These are phyloP conservation scores for Hypocryptadius cinnamomeus DNA, from an alignment of 2,113 vertebrate species.

Conservation along the genomic window DNA sequence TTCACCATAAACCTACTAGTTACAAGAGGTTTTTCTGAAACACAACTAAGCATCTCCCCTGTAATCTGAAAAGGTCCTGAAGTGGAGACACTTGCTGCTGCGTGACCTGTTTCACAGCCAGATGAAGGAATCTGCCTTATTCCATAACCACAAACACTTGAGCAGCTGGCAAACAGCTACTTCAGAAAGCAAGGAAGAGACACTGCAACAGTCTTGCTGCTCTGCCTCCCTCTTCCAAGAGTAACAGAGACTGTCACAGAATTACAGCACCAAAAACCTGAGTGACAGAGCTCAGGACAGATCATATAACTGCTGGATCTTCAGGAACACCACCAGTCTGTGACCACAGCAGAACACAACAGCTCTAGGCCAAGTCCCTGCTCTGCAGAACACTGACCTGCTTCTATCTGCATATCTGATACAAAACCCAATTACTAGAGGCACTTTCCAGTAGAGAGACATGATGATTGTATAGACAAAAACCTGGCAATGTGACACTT, in stretches of 20 bases:
- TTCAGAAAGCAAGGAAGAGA: background rate
- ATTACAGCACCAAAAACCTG: background rate
- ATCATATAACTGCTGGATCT: background rate
- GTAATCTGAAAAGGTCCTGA: background rate
- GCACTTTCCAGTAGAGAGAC: background rate
- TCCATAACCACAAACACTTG: background rate
- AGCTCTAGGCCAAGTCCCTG: background rate
- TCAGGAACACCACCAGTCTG: background rate
- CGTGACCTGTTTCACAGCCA: background rate
- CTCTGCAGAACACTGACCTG: background rate
- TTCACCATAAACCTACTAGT: background rate
- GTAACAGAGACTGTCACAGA: background rate
- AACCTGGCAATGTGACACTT: background rate
- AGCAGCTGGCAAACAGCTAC: background rate
- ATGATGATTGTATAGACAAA: rapidly evolving
- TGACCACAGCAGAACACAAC: rapidly evolving
- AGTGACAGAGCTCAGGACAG: background rate
- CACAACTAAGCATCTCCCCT: background rate
- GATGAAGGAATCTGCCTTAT: background rate
- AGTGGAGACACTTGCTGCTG: background rate
- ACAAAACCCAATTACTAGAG: background rate
- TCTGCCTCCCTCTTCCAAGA: background rate
- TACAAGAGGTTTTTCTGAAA: background rate
- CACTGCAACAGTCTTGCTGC: background rate
- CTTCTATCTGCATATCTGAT: background rate